These are phyloP conservation scores for Galeopsomyia nigrocyanea DNA, from an alignment of 2,888 invertebrate species.

Conservation along the genomic window DNA sequence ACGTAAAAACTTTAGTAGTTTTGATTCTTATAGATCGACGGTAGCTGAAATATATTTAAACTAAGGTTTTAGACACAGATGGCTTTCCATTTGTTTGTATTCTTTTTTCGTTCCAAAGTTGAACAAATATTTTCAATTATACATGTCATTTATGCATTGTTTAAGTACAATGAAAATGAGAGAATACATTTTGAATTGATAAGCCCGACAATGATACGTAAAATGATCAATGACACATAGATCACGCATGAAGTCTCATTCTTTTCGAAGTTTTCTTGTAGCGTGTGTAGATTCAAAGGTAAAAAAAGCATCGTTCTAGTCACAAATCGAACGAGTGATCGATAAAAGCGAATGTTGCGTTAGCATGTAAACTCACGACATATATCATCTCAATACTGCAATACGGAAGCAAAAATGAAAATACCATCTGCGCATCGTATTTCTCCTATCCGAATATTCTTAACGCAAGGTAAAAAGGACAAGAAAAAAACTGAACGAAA, in stretches of 20 bases:
- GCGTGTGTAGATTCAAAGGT: no score
- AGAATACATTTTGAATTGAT: conserved; percentile 14
- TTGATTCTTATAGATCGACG: no score
- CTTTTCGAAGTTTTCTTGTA: no score
- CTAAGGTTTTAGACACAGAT: conserved; percentile 10
- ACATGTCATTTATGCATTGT: conserved; percentile 20
- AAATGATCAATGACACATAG: no score
- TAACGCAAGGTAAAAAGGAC: conserved; percentile 28
- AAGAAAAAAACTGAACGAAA: conserved; percentile 40
- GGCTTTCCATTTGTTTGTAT: conserved; percentile 24
- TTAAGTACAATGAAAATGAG: conserved; percentile 42
- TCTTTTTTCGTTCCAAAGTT: background rate
- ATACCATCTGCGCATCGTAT: conserved; percentile 23
- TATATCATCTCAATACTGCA: no score
- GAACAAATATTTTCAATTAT: conserved; percentile 1
- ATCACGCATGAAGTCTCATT: no score
- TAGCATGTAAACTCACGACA: no score
- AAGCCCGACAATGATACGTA: background rate
- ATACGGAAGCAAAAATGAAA: background rate
- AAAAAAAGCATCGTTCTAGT: no score
- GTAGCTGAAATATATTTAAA: no score
- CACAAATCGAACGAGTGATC: no score
- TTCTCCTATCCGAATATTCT: background rate
- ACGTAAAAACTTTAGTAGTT: no score
- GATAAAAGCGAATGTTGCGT: no score